phyloP scores from a whole-genome alignment of 2,888 invertebrate genomes.

The Nephrocerus scutellatus region DNA sequence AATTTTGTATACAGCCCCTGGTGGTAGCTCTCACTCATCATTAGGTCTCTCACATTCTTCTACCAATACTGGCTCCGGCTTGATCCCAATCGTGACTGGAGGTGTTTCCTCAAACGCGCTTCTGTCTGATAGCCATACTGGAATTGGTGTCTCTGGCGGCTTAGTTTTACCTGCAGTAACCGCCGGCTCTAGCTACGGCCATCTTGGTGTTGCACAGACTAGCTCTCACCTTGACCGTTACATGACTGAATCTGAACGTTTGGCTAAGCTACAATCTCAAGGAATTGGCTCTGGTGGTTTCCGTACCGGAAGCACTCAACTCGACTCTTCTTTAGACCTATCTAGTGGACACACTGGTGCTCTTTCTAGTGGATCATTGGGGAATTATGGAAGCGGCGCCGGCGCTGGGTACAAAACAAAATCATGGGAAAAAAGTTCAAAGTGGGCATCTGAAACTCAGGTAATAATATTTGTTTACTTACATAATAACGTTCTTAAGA shows the following conservation, averaged over 20 bases:
- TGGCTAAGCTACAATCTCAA: conserved; percentile 39
- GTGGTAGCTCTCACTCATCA: conserved; percentile 21
- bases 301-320: conserved; percentile 29
- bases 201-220: conserved; percentile 10
- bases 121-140: not conserved
- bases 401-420: conserved; percentile 35
- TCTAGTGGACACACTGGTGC: conserved; percentile 9
- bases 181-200: conserved; percentile 4
- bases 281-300: conserved; percentile 28
- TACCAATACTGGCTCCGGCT: conserved; percentile 17
- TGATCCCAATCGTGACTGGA: conserved; percentile 19
- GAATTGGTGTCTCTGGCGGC: not conserved
- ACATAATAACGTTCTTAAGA: not conserved
- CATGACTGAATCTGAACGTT: conserved; percentile 40
- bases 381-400: conserved; percentile 16
- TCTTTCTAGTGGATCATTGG: conserved; percentile 4
- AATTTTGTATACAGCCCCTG: conserved; percentile 10
- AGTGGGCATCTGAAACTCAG: conserved; percentile 46
- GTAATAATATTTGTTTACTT: conserved; percentile 23
- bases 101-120: conserved; percentile 10
- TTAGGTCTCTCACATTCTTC: conserved; percentile 8
- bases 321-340: too few relatives aligned
- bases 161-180: not conserved
- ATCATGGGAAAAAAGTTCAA: conserved; percentile 47
- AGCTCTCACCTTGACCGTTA: conserved; percentile 31